Evolutionary conservation across 2,888 invertebrate species (phyloP).

Genomic region (Cryptocheilus praepositus): DNA sequence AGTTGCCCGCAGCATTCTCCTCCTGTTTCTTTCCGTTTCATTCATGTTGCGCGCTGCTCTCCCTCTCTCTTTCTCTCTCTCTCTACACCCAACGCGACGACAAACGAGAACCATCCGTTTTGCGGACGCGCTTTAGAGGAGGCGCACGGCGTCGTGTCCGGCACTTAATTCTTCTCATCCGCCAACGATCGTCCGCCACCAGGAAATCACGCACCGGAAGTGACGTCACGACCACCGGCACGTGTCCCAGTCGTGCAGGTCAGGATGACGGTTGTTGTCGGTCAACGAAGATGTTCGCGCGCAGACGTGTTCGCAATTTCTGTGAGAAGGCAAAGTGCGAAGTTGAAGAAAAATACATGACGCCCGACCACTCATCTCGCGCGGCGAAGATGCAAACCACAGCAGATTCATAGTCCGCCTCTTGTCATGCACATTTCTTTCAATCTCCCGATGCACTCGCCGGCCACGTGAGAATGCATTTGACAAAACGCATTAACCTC

Average conservation of each 20-base stretch:
- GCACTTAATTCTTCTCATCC: constrained; percentile 57
- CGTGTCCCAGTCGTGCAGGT: constrained; percentile 45
- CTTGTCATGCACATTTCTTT: no score
- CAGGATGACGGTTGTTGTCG: constrained; percentile 23
- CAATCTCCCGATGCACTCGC: no score
- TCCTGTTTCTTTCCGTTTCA: background rate
- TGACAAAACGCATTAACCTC: no score
- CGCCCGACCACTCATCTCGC: no score
- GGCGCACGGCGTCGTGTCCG: constrained; percentile 47
- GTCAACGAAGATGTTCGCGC: constrained; percentile 6
- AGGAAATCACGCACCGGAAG: constrained; percentile 59
- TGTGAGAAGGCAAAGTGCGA: no score
- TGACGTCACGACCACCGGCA: constrained; percentile 52
- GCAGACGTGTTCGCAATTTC: no score
- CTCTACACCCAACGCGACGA: background rate
- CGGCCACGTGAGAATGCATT: no score
- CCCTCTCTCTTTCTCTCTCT: background rate
- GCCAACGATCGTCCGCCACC: constrained; percentile 56
- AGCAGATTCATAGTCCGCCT: no score
- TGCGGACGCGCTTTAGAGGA: constrained; percentile 15
- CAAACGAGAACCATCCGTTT: constrained; percentile 8
- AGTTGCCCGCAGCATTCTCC: background rate
- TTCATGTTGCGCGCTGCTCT: background rate
- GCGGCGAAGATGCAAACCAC: no score
- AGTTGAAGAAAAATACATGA: background rate